phyloP scores from a whole-genome alignment of 2,113 vertebrate genomes.

The Suricata suricatta region DNA sequence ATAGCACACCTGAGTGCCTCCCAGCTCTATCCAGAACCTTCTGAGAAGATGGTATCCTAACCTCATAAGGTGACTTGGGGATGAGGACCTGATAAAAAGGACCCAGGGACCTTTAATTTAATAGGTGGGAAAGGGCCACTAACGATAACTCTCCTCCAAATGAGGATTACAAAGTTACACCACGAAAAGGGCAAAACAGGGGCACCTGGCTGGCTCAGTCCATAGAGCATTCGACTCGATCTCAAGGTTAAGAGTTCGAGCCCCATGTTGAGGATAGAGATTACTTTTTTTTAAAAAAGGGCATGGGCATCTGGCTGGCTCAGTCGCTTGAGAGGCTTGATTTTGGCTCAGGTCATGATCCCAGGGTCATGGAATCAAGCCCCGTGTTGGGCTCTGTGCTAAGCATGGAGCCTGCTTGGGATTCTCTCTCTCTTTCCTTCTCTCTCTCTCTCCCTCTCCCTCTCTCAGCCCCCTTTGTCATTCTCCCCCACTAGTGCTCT shows the following conservation, averaged over 20 bases:
- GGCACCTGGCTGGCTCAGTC: not conserved
- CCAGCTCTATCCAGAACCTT: constrained; percentile 24
- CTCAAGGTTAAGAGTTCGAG: not conserved
- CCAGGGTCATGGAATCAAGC: too few species aligned
- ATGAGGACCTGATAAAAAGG: not conserved
- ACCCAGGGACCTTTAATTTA: not conserved
- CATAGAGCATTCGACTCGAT: not conserved
- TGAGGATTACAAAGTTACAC: not conserved
- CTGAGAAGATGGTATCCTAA: not conserved
- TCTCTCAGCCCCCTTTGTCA: too few species aligned
- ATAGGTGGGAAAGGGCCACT: not conserved
- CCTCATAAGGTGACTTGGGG: not conserved
- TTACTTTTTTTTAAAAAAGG: not conserved
- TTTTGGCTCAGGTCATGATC: too few species aligned
- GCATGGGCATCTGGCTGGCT: too few species aligned
- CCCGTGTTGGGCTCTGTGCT: too few species aligned
- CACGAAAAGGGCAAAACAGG: not conserved
- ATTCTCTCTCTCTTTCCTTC: too few species aligned
- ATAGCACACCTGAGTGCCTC: not conserved
- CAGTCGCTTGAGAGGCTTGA: too few species aligned
- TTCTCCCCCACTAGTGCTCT: too few species aligned
- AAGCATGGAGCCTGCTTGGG: too few species aligned
- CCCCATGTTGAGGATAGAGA: not conserved
- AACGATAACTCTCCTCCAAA: not conserved
- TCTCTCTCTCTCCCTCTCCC: too few species aligned